Evolutionary conservation across 2,797 vertebrate genomes (phyloP).

Genomic region (Decapterus maruadsi): DNA sequence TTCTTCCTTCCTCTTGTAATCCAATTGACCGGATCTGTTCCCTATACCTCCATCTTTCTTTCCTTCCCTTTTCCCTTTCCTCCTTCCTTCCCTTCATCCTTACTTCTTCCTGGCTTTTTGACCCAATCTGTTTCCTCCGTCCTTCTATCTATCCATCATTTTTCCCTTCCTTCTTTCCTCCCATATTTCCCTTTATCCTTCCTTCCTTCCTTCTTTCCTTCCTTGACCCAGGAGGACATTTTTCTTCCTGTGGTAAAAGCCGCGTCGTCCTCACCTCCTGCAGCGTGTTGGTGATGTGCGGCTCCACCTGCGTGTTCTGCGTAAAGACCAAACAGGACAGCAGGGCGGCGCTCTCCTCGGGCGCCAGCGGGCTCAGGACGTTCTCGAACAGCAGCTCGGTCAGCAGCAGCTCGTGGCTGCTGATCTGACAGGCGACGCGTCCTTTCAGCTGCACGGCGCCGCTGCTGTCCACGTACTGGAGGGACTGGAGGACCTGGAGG

Average conservation of each 20-base stretch:
- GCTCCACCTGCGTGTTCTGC: conserved; percentile 89
- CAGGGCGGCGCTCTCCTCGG: conserved; percentile 93
- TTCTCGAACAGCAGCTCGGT: conserved; percentile 95
- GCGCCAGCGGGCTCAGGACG: conserved; percentile 89
- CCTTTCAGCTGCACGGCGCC: conserved; percentile 94
- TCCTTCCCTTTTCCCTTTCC: too few relatives aligned
- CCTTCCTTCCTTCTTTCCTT: too few relatives aligned
- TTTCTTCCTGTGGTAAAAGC: background rate
- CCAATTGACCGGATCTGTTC: too few relatives aligned
- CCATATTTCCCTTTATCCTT: too few relatives aligned
- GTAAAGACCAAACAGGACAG: conserved; percentile 92
- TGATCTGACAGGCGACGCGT: conserved; percentile 93
- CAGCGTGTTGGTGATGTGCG: conserved; percentile 88
- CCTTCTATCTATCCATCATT: too few relatives aligned
- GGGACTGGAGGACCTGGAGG: conserved; percentile 88
- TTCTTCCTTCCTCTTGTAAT: too few relatives aligned
- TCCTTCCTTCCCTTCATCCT: too few relatives aligned
- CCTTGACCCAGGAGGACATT: too few relatives aligned
- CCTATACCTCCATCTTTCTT: too few relatives aligned
- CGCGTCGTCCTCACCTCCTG: conserved; percentile 84
- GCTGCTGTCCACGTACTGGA: conserved; percentile 88
- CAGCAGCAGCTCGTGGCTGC: conserved; percentile 92
- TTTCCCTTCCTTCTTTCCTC: too few relatives aligned
- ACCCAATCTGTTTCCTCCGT: too few relatives aligned
- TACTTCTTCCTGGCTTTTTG: too few relatives aligned